Conservation (phyloP, 1,140 invertebrate species). For the Drosophila takahashii region DNA sequence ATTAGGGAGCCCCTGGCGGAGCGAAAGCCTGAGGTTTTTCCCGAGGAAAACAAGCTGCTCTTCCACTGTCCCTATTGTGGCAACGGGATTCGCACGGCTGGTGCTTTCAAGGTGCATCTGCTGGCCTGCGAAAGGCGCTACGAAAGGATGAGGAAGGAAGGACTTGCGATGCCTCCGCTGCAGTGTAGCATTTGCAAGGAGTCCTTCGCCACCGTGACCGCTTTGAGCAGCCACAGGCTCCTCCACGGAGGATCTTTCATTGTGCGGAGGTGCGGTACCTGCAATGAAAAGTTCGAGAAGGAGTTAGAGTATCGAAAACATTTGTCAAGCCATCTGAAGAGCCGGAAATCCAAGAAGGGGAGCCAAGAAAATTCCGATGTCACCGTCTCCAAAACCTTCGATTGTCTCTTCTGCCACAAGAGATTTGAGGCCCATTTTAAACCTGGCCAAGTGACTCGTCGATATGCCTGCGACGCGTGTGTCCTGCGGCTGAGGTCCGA, state of each 20-base stretch:
- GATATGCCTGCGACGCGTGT: slow-evolving; percentile 25
- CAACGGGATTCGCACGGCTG: slow-evolving; percentile 8
- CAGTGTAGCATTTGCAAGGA: slow-evolving; percentile 1
- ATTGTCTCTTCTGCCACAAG: slow-evolving; percentile 19
- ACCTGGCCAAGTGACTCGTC: neutral
- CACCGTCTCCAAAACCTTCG: neutral
- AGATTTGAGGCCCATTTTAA: neutral
- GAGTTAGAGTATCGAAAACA: neutral
- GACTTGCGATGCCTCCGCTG: neutral
- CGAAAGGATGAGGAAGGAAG: neutral
- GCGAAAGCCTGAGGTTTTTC: neutral
- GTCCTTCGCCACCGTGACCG: neutral
- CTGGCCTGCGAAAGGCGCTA: slow-evolving; percentile 2
- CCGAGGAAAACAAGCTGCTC: neutral
- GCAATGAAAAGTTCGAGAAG: neutral
- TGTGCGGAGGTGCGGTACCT: neutral
- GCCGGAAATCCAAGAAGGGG: neutral
- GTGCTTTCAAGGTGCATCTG: slow-evolving; percentile 20
- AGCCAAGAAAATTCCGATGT: neutral
- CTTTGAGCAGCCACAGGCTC: neutral
- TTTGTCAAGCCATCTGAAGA: neutral
- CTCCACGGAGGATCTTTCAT: neutral
- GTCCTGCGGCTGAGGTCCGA: too few species aligned
- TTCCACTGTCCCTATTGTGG: slow-evolving; percentile 15
- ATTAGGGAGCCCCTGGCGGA: neutral